Evolutionary conservation across 2,797 vertebrate species (phyloP), one percentile per base, ranked within the genome.

Genomic region (Mormyrus proboscirostris): DNA sequence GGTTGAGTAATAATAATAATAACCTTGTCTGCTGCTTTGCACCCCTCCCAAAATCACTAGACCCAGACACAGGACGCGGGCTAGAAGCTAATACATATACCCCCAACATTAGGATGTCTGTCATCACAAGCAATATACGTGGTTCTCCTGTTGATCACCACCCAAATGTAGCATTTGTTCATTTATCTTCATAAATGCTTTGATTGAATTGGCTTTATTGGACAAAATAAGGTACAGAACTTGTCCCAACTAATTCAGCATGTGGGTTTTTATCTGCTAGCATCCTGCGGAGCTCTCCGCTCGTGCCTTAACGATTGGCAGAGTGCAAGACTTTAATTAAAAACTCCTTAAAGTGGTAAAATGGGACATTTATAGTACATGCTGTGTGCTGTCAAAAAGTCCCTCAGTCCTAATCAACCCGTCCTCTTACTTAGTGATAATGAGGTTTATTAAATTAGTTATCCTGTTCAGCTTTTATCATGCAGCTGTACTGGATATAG

Each of bases 401-500:
- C 92, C 92, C 90, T 91, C 91, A 89, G 88, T 94, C 93, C 93
- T 95, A 94, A 96, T 95, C 93, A 94, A 91, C 91, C 93, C 91
- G 86, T 88, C 91, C 88, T 90, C 89, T 93, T 92, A 90, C 94
- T 95, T 93, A 86, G 91, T 29, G 6, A 93, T 95, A 95, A 96
- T 95, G 94, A 95, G 93, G 91, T 93, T 95, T 95, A 96, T 95
- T 95, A 94, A 95, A 96, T 96, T 95, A 94, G 93, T 93, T 94
- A 90, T 92, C 94, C 94, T 94, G 92, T 92, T 93, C 95, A 95
- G 93, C 91, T 94, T 91, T 93, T 91, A 94, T 94, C 94, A 95
- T 12, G 2, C 94, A 93, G 94, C 93, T 94, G 92, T 94, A 95
- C 95, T 94, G 94, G 94, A 94, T 91, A 91, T 91, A 87, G 89